These are phyloP conservation scores for Aporophyla nigra DNA, from an alignment of 2,888 invertebrate species.

Conservation along the genomic window DNA sequence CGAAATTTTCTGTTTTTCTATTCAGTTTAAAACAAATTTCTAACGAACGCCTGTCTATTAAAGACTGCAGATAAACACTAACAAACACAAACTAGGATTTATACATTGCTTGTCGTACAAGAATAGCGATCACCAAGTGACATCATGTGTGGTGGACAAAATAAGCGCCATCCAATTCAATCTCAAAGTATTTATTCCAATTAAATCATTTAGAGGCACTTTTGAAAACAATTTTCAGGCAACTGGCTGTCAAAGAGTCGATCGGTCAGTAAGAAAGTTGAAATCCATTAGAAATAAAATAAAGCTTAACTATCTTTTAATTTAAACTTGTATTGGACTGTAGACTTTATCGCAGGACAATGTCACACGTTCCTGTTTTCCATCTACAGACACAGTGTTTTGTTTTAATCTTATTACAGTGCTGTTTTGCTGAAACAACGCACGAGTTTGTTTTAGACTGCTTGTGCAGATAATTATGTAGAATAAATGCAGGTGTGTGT, in stretches of 20 bases:
- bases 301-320: neutral
- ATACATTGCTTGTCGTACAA: neutral
- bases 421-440: conserved; percentile 34
- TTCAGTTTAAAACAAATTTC: too few species aligned
- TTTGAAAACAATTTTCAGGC: neutral
- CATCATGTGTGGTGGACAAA: neutral
- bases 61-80: neutral
- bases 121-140: neutral
- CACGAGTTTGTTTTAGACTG: conserved; percentile 28
- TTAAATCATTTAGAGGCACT: neutral
- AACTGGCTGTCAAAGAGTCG: neutral
- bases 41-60: neutral
- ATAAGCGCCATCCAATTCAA: neutral
- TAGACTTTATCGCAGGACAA: conserved; percentile 19
- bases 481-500: neutral
- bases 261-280: neutral
- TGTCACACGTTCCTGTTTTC: conserved; percentile 54
- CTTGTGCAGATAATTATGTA: conserved; percentile 25
- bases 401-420: conserved; percentile 56
- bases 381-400: conserved; percentile 53
- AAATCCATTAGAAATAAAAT: neutral
- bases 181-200: neutral
- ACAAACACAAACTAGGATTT: neutral
- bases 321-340: neutral
- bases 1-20: too few species aligned